Percentiles rank a stretch among this genome's conserved stretches.
phyloP scores from a whole-genome alignment of 1,140 invertebrate species.

The Cotesia typhae region DNA sequence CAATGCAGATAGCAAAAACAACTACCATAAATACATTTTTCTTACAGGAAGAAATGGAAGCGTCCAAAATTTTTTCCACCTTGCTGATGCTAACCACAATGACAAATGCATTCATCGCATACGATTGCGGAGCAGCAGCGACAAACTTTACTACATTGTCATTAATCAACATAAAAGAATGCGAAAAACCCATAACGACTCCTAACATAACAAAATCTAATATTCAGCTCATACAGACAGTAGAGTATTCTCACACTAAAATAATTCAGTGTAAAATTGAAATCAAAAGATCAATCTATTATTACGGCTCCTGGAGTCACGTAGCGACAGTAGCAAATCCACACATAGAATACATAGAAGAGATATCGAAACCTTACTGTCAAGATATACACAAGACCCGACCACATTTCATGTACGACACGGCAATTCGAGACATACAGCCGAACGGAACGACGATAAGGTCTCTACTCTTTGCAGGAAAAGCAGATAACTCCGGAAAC shows the following conservation, averaged over 20 bases:
- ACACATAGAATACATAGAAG: slow-evolving; percentile 13
- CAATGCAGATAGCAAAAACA: too few relatives aligned
- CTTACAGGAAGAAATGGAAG: slow-evolving; percentile 6
- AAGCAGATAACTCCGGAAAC: background rate
- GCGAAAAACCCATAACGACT: slow-evolving; percentile 9
- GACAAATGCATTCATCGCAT: background rate
- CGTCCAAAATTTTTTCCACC: too few relatives aligned
- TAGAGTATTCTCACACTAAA: slow-evolving; percentile 5
- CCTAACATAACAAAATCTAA: background rate
- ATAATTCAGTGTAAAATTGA: slow-evolving; percentile 32
- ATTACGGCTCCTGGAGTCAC: slow-evolving; percentile 30
- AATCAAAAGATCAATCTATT: slow-evolving; percentile 21
- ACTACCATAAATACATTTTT: background rate
- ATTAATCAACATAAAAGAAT: slow-evolving; percentile 9
- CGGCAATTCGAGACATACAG: background rate
- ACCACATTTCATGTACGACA: background rate
- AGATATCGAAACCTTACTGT: slow-evolving; percentile 14
- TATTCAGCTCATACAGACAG: slow-evolving; percentile 28
- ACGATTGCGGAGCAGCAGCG: slow-evolving; percentile 13
- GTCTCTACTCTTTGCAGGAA: slow-evolving; percentile 10
- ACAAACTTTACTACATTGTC: slow-evolving; percentile 28
- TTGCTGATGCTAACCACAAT: too few relatives aligned
- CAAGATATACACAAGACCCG: background rate
- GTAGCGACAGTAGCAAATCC: slow-evolving; percentile 15
- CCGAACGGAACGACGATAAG: background rate